A percentile compares a stretch with the other conserved stretches of the same genome.
These are phyloP conservation scores for Latrodectus elegans DNA, from an alignment of 2,888 invertebrate genomes.

Conservation along the genomic window DNA sequence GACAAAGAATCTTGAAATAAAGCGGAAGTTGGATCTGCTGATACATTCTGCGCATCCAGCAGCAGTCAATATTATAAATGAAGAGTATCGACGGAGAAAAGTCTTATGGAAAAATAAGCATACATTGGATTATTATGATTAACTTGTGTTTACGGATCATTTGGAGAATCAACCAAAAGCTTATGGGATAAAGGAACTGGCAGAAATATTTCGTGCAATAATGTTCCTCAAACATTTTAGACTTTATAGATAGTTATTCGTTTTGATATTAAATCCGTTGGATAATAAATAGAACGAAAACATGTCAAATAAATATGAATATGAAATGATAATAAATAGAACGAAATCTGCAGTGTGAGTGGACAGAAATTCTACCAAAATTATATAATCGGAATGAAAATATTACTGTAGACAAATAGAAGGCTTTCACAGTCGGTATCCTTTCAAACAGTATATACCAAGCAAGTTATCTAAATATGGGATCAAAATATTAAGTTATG, in stretches of 20 bases:
- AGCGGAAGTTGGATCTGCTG: background rate
- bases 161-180: background rate
- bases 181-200: constrained; percentile 2
- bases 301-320: too few relatives aligned
- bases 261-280: background rate
- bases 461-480: background rate
- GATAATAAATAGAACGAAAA: too few relatives aligned
- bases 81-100: too few relatives aligned
- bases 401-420: constrained; percentile 12
- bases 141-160: too few relatives aligned
- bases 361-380: constrained; percentile 4
- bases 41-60: constrained; percentile 1
- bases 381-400: constrained; percentile 10
- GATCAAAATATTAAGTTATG: background rate
- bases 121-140: too few relatives aligned
- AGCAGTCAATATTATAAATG: constrained; percentile 14
- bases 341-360: background rate
- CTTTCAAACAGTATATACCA: constrained; percentile 12
- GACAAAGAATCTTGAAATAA: constrained; percentile 7
- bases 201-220: too few relatives aligned
- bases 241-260: too few relatives aligned
- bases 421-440: background rate
- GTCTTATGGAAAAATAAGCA: too few relatives aligned
- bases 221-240: constrained; percentile 1
- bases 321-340: too few relatives aligned